Percentiles rank a stretch among this genome's conserved stretches.
These are phyloP conservation scores for Drosophila melanosoma DNA, from an alignment of 2,888 invertebrate genomes.

Conservation along the genomic window DNA sequence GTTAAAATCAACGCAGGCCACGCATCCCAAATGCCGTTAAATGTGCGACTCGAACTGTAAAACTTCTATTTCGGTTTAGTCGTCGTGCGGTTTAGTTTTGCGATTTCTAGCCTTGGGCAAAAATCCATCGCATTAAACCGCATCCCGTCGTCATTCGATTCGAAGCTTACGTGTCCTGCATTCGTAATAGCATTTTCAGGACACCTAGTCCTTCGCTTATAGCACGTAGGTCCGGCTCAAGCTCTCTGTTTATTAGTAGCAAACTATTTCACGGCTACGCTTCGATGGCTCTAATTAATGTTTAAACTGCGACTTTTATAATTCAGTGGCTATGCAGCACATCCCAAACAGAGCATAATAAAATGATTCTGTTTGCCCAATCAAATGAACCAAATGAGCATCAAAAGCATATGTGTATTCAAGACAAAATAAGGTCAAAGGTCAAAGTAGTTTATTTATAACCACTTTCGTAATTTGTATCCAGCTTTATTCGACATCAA, in stretches of 20 bases:
- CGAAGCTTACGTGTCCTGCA: constrained; percentile 66
- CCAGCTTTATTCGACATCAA: background rate
- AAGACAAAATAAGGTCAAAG: background rate
- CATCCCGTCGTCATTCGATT: constrained; percentile 50
- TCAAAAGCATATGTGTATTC: background rate
- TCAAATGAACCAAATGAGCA: background rate
- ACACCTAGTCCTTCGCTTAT: constrained; percentile 43
- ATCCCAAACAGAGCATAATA: constrained; percentile 37
- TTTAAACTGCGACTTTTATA: constrained; percentile 75
- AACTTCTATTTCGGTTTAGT: constrained; percentile 59
- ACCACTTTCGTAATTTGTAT: background rate
- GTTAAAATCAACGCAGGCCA: constrained; percentile 75
- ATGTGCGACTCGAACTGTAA: constrained; percentile 52
- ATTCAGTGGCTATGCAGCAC: constrained; percentile 45
- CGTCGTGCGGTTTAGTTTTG: constrained; percentile 63
- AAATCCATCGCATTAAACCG: constrained; percentile 43
- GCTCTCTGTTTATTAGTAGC: constrained; percentile 25
- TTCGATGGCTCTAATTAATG: constrained; percentile 81
- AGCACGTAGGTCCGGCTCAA: constrained; percentile 20
- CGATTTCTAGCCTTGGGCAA: constrained; percentile 31
- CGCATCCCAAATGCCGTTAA: constrained; percentile 70
- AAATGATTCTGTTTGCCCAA: background rate
- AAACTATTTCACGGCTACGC: constrained; percentile 59
- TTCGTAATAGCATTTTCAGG: constrained; percentile 63
- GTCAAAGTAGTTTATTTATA: background rate